Evolutionary conservation across 2,797 vertebrate genomes (phyloP).

Genomic region (Dendrocincla tyrannina): DNA sequence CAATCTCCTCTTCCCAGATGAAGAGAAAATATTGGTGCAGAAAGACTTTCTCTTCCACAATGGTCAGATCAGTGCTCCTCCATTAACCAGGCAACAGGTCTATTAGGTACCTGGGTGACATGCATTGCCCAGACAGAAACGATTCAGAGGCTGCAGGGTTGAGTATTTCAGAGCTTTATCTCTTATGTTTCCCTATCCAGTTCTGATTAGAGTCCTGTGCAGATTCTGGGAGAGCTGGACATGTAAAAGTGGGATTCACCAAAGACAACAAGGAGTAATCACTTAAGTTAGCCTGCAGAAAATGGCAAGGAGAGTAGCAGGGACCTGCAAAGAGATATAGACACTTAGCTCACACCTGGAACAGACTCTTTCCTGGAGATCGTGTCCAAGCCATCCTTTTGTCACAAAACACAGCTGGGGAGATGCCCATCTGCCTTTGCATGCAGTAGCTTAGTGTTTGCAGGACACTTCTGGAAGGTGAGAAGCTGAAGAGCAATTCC

Average conservation of each 20-base stretch:
- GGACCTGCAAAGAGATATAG: neutral
- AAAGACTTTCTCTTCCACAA: neutral
- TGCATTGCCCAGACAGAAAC: neutral
- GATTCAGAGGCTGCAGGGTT: neutral
- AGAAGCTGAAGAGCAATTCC: neutral
- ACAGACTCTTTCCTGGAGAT: neutral
- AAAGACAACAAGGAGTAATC: neutral
- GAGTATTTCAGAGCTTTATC: neutral
- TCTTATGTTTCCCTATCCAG: neutral
- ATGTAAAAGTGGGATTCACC: neutral
- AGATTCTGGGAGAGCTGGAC: neutral
- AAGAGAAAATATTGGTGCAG: neutral
- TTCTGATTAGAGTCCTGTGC: neutral
- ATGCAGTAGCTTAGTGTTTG: neutral
- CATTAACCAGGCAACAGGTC: neutral
- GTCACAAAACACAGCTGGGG: neutral
- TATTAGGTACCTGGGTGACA: neutral
- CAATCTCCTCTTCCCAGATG: neutral
- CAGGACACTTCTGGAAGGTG: neutral
- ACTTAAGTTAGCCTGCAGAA: neutral
- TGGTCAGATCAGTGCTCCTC: neutral
- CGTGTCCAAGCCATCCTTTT: neutral
- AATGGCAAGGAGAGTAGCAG: neutral
- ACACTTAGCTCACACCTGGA: neutral
- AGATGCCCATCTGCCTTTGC: neutral